Evolutionary conservation across 2,113 vertebrate species (phyloP), one percentile per base, ranked within the genome.

Genomic region (Cynoglossus semilaevis): DNA sequence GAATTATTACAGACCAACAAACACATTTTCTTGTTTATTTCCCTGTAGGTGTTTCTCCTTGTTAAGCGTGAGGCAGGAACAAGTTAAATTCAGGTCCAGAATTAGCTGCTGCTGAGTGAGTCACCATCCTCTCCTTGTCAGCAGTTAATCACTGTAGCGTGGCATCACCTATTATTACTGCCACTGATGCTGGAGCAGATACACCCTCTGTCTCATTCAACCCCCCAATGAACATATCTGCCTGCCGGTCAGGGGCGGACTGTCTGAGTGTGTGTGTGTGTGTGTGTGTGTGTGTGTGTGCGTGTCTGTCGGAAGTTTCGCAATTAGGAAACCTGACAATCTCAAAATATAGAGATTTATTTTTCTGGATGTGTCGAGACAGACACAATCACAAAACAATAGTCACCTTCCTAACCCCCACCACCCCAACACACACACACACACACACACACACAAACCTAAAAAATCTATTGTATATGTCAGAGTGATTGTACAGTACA

Each of bases 151-250:
- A 63, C 43, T 61, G 66, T 51, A 57, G 67, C 16, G 13, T 70
- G 29, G 42, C 66, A 80, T 74, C 47, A 70, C 62, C 73, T 74
- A 73, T 83, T 83, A 85, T 86, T 80, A 77, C 67, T 63, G 29
- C 63, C 72, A 77, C 15, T 78, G 75, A 84, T 81, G 65, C 62
- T 68, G 65, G 9, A 63, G 60, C 38, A 81, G 63, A 84, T 67
- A 54, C 67, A 53, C 10, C 37, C 13, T 55, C 22, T n/a, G 41
- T n/a, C 9, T 11, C 13, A 11, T 58, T 41, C 34, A 7, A 16
- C 35, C 52, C 37, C 38, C 15, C 34, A 47, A 15, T 45, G 50
- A 19, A 69, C 35, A 40, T 51, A 9, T 67, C 17, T 18, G 38
- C 16, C 35, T 47, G 14, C 19, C 17, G 50, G 22, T 47, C 1